Evolutionary conservation across 64 coral and sea anemone genomes (phyloP).

Genomic region (Orbicella faveolata): DNA sequence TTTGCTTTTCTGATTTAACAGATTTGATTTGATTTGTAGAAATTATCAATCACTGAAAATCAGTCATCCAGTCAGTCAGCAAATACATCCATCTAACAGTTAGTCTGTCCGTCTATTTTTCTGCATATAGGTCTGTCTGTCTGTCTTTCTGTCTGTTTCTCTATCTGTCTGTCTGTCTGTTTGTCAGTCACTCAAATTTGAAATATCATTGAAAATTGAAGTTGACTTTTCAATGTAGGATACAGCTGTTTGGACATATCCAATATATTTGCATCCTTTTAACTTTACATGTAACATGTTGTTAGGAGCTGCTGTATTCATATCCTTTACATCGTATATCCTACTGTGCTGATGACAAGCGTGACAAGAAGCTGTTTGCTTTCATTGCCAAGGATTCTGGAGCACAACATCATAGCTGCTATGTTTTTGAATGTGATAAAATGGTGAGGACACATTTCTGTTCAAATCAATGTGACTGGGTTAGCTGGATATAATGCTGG

Average conservation of each 20-base stretch:
- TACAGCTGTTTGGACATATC: background rate
- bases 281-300: background rate
- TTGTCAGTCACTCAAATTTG: background rate
- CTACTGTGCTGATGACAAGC: slow-evolving; percentile 94
- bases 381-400: slow-evolving; percentile 90
- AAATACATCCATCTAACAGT: background rate
- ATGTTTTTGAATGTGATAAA: slow-evolving; percentile 85
- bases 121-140: background rate
- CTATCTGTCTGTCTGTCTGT: background rate
- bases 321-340: slow-evolving; percentile 93
- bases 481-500: too few relatives aligned
- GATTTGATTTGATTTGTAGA: background rate
- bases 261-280: background rate
- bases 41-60: background rate
- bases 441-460: slow-evolving; percentile 45
- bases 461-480: background rate
- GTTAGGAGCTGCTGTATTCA: slow-evolving; percentile 65
- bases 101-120: background rate
- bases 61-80: background rate
- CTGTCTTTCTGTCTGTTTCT: background rate
- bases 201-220: too few relatives aligned
- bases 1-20: background rate
- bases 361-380: slow-evolving; percentile 84
- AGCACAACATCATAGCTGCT: slow-evolving; percentile 71
- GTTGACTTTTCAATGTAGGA: too few relatives aligned